A percentile compares a stretch with the other conserved stretches of the same genome.
phyloP scores from a whole-genome alignment of 2,888 invertebrate genomes.

The Minunthozetes semirufus region DNA sequence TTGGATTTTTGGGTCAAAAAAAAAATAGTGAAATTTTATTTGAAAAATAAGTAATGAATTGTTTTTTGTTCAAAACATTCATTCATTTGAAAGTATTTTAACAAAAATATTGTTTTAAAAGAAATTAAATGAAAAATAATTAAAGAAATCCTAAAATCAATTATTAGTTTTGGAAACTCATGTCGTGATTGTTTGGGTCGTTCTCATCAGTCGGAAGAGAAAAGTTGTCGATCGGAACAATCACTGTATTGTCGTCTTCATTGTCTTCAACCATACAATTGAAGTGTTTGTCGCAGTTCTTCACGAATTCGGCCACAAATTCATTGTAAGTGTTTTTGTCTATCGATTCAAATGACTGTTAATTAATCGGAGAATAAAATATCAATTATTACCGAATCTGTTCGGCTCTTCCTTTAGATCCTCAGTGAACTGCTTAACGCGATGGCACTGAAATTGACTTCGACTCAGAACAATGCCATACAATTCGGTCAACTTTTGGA shows the following conservation, averaged over 20 bases:
- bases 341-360: neutral
- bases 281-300: slow-evolving; percentile 11
- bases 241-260: neutral
- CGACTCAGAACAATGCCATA: slow-evolving; percentile 24
- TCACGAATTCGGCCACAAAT: slow-evolving; percentile 7
- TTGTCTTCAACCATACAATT: slow-evolving; percentile 6
- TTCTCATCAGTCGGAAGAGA: neutral
- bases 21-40: no score
- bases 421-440: neutral
- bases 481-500: neutral
- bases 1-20: no score
- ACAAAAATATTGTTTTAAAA: no score
- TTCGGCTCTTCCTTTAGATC: neutral
- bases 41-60: no score
- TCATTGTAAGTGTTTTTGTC: slow-evolving; percentile 22
- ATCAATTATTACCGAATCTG: slow-evolving; percentile 14
- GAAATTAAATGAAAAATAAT: no score
- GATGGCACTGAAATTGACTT: slow-evolving; percentile 13
- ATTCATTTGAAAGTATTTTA: no score
- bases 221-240: slow-evolving; percentile 21
- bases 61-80: no score
- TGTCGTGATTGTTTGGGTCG: neutral
- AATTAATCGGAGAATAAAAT: neutral
- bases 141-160: neutral
- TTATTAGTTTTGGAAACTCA: neutral